A percentile compares a stretch with the other conserved stretches of the same genome.
These are phyloP conservation scores for Enteromius afrohamiltoni DNA, from an alignment of 2,797 vertebrate species.

Conservation along the genomic window DNA sequence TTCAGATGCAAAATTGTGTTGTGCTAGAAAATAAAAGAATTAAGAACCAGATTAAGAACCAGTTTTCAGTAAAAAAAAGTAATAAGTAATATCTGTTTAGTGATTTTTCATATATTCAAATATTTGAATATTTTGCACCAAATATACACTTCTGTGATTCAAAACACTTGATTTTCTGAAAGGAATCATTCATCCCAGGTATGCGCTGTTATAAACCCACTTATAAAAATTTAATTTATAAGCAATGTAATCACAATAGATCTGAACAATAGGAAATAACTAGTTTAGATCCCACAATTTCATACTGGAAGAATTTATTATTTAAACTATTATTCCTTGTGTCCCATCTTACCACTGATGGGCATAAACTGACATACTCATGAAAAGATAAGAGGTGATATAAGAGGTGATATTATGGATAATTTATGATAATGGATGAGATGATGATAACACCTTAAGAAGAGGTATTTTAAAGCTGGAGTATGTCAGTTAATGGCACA, in stretches of 20 bases:
- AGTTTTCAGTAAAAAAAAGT: too few species aligned
- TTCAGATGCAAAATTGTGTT: not conserved
- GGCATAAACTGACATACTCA: not conserved
- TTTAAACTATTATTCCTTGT: not conserved
- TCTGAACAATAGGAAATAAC: not conserved
- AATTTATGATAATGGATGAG: not conserved
- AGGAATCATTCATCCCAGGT: not conserved
- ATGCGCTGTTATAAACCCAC: not conserved
- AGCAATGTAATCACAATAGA: not conserved
- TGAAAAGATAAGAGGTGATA: not conserved
- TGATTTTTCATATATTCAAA: not conserved
- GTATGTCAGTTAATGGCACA: not conserved
- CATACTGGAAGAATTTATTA: not conserved
- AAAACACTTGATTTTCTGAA: not conserved
- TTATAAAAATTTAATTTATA: not conserved
- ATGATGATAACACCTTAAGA: not conserved
- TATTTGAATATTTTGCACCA: not conserved
- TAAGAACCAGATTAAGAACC: not conserved
- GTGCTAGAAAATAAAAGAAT: not conserved
- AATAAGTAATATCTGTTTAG: not conserved
- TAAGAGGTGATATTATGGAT: not conserved
- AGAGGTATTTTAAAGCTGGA: not conserved
- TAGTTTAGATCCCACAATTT: not conserved
- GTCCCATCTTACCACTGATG: slow-evolving; percentile 12
- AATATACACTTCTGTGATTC: not conserved